Percentiles rank a stretch among this genome's conserved stretches.
Evolutionary conservation across 2,113 vertebrate genomes (phyloP).

Genomic region (Delphinus delphis): DNA sequence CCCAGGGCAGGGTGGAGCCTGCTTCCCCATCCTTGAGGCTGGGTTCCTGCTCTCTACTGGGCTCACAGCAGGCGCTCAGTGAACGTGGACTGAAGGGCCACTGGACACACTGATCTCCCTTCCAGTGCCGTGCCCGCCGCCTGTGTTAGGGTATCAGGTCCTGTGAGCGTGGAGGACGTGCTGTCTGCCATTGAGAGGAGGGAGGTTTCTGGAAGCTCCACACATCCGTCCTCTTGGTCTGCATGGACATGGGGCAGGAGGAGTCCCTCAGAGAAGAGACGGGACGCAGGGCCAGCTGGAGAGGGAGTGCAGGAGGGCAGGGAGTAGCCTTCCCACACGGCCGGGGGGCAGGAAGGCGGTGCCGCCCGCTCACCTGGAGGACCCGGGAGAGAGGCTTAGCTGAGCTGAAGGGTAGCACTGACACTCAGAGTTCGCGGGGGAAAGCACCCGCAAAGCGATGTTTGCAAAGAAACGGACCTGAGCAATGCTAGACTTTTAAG

Average conservation of each 20-base stretch:
- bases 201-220: background rate
- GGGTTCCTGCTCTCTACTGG: background rate
- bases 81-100: too few species aligned
- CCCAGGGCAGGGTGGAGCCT: rapidly evolving
- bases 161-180: rapidly evolving
- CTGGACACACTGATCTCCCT: background rate
- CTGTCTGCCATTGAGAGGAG: rapidly evolving
- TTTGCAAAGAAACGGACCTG: background rate
- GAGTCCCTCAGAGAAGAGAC: background rate
- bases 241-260: background rate
- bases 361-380: background rate
- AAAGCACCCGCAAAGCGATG: rapidly evolving
- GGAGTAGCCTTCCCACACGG: rapidly evolving
- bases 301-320: background rate
- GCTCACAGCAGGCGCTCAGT: background rate
- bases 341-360: background rate
- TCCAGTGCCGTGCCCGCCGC: background rate
- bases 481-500: background rate
- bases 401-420: too few species aligned
- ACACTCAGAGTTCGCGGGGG: background rate
- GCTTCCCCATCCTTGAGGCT: background rate
- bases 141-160: background rate
- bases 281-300: background rate
- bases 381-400: background rate
- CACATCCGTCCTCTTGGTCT: background rate